Evolutionary conservation across 2,797 vertebrate species (phyloP), one percentile per base, ranked within the genome.

Genomic region (Zonotrichia albicollis): DNA sequence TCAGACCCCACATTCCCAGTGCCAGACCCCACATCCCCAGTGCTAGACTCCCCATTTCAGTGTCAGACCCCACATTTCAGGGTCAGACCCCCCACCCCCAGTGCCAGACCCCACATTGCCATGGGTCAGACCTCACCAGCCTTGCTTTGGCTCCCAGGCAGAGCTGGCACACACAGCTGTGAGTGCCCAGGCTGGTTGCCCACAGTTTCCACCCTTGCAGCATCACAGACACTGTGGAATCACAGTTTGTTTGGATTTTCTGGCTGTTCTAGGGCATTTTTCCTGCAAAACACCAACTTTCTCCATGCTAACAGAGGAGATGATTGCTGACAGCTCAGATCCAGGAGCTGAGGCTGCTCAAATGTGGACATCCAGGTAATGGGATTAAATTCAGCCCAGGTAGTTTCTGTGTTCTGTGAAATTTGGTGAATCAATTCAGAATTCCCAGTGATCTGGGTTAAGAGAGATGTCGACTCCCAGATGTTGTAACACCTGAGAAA

Each of bases 401-500:
- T 90, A 81, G 48, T 84, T 57, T 57, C 54, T 87, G 62, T 58
- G 38, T 79, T 82, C 51, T 26, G 38, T 67, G 64, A 43, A 89
- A 73, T 30, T 58, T 65, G 71, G 89, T 46, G 77, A 87, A 90
- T 93, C 85, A 88, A 57, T 86, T 90, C 80, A 34, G 85, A 88
- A 92, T 82, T 94, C 85, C 57, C 76, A 79, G 84, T 15, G 91
- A 94, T 86, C 48, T 29, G 77, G 67, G 85, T 90, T 96, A 77
- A 94, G 67, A 90, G 74, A 93, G 83, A 90, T 86, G 83, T 76
- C 4, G 2, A 38, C 88, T 76, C 94, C 94, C 95, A 96, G 95
- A 93, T 96, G 93, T 96, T 96, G 61, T 40, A 90, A 64, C 80
- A 94, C 91, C 92, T 89, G 83, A 94, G 80, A 91, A 94, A 86